Percentiles rank a stretch among this genome's conserved stretches.
Conservation (phyloP, 2,113 vertebrate genomes). For the Fregetta grallaria region DNA sequence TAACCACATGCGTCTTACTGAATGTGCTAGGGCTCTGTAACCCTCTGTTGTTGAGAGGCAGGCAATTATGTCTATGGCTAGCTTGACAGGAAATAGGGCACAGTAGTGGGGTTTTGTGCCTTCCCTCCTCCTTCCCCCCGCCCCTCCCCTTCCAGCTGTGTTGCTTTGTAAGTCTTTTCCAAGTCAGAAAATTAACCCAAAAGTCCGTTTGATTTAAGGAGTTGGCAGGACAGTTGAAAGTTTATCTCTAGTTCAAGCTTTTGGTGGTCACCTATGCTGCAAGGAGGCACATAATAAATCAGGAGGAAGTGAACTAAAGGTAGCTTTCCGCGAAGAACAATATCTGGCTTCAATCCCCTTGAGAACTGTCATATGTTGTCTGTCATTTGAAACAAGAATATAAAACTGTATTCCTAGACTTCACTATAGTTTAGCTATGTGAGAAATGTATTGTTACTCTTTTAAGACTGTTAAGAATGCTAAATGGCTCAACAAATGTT, state of each 20-base stretch:
- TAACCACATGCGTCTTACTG: background rate
- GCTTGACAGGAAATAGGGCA: background rate
- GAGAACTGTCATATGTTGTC: background rate
- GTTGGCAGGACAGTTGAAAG: background rate
- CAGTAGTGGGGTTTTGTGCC: background rate
- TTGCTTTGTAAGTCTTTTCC: background rate
- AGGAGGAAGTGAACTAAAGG: background rate
- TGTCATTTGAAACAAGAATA: background rate
- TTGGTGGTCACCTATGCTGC: background rate
- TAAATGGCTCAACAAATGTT: background rate
- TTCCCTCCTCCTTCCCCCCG: background rate
- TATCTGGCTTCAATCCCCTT: background rate
- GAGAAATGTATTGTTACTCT: background rate
- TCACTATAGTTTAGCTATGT: background rate
- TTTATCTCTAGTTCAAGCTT: background rate
- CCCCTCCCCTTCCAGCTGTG: background rate
- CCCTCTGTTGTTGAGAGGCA: background rate
- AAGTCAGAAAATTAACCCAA: background rate
- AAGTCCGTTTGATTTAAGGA: background rate
- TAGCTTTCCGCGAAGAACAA: background rate
- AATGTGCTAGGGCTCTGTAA: background rate
- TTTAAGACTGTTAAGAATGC: background rate
- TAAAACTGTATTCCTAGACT: background rate
- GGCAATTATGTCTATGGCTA: background rate
- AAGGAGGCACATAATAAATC: background rate